Evolutionary conservation across 2,797 vertebrate species (phyloP).

Genomic region (Oreochromis mossambicus): DNA sequence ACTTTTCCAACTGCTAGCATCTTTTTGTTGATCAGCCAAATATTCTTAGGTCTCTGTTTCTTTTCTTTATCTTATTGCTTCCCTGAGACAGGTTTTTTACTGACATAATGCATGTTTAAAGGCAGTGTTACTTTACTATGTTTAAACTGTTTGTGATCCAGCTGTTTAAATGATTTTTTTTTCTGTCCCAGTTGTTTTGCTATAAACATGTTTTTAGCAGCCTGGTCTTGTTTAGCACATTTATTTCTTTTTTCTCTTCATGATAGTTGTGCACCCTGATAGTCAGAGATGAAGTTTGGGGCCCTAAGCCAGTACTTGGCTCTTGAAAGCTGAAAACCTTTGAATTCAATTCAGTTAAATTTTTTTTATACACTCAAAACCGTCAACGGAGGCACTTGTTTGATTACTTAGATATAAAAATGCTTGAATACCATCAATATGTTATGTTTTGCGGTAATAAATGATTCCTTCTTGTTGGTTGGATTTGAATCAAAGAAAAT

Average conservation of each 20-base stretch:
- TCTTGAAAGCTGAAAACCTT: neutral
- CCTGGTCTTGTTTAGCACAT: no score
- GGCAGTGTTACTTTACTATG: neutral
- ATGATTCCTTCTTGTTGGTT: neutral
- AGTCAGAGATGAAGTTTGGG: no score
- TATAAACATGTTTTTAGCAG: no score
- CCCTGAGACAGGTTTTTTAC: no score
- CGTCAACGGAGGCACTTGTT: fast-evolving
- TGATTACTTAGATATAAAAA: neutral
- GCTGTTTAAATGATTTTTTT: no score
- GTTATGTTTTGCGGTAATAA: neutral
- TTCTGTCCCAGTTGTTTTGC: no score
- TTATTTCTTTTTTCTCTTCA: no score
- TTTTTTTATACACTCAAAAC: neutral
- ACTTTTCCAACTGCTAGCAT: neutral
- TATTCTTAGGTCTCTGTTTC: neutral
- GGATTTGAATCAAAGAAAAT: fast-evolving
- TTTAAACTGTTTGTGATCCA: neutral
- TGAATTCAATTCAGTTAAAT: neutral
- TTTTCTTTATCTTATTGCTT: neutral
- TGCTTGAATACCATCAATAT: neutral
- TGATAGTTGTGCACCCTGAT: no score
- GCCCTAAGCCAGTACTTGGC: no score
- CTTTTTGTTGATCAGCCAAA: neutral
- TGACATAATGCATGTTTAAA: neutral